Evolutionary conservation across 2,888 invertebrate species (phyloP).

Genomic region (Nemapogon koenigi): DNA sequence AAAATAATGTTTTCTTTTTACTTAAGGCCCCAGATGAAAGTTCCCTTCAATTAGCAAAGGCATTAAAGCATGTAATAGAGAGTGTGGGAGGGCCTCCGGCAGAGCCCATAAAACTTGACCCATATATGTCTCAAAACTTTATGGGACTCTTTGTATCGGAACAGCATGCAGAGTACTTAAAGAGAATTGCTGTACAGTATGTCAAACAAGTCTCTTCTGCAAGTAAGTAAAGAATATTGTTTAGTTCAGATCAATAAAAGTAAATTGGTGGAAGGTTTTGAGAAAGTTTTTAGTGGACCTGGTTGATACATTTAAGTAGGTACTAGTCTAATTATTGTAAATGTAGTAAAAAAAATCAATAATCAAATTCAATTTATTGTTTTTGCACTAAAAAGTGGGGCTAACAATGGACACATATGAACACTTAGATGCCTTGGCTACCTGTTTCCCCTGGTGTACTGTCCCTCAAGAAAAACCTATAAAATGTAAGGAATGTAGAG

Average conservation of each 20-base stretch:
- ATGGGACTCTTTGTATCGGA: constrained; percentile 90
- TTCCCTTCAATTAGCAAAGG: constrained; percentile 71
- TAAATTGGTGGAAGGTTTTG: too few relatives aligned
- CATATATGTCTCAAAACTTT: constrained; percentile 86
- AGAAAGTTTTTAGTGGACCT: constrained; percentile 11
- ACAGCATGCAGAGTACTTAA: constrained; percentile 80
- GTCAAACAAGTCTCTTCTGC: constrained; percentile 79
- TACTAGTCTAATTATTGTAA: too few relatives aligned
- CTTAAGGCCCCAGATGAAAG: constrained; percentile 78
- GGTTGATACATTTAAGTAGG: too few relatives aligned
- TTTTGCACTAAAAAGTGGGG: too few relatives aligned
- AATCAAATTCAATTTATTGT: constrained; percentile 28
- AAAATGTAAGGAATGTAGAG: constrained; percentile 52
- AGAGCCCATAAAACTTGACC: constrained; percentile 75
- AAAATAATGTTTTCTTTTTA: too few relatives aligned
- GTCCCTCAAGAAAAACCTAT: constrained; percentile 46
- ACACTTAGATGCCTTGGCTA: constrained; percentile 76
- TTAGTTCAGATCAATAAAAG: too few relatives aligned
- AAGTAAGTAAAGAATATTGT: constrained; percentile 58
- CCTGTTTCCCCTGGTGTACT: constrained; percentile 80
- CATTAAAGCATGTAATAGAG: constrained; percentile 77
- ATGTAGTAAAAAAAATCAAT: constrained; percentile 8
- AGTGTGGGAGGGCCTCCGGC: constrained; percentile 71
- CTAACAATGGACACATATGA: constrained; percentile 76
- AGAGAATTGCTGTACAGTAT: constrained; percentile 79